Evolutionary conservation across 92 coral and sea anemone species (phyloP).

Genomic region (Siderastrea radians): DNA sequence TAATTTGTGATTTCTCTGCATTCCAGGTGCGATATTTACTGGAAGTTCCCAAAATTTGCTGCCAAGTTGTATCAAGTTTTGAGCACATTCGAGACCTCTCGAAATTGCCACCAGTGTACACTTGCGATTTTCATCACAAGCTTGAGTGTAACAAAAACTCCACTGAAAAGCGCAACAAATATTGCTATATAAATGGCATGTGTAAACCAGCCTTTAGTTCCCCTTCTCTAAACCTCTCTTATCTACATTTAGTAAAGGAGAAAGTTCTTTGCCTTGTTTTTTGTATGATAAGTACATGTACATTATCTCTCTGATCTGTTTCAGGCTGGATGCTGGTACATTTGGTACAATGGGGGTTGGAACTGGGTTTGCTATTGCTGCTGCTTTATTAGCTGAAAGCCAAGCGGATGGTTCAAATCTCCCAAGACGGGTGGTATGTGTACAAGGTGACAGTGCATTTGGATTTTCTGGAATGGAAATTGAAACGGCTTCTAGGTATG

Average conservation of each 20-base stretch:
- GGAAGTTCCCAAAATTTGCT: too few relatives aligned
- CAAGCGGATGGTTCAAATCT: slow-evolving; percentile 37
- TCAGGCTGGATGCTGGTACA: slow-evolving; percentile 94
- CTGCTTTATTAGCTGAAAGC: slow-evolving; percentile 83
- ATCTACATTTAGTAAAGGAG: neutral
- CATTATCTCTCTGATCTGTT: neutral
- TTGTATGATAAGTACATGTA: neutral
- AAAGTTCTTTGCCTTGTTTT: neutral
- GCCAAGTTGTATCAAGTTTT: too few relatives aligned
- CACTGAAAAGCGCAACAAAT: too few relatives aligned
- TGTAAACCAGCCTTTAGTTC: neutral
- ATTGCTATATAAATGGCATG: too few relatives aligned
- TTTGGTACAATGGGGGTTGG: slow-evolving; percentile 99
- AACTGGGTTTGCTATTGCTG: slow-evolving; percentile 96
- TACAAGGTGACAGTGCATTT: slow-evolving; percentile 99
- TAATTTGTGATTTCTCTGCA: too few relatives aligned
- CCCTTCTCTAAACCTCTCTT: neutral
- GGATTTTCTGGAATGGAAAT: slow-evolving; percentile 99
- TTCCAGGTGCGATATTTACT: too few relatives aligned
- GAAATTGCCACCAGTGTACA: too few relatives aligned
- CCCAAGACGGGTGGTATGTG: slow-evolving; percentile 89
- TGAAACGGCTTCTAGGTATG: slow-evolving; percentile 94
- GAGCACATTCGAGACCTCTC: too few relatives aligned
- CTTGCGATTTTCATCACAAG: too few relatives aligned
- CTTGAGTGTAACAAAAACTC: too few relatives aligned